phyloP scores from a whole-genome alignment of 2,113 vertebrate genomes.

The Megaleporinus macrocephalus region DNA sequence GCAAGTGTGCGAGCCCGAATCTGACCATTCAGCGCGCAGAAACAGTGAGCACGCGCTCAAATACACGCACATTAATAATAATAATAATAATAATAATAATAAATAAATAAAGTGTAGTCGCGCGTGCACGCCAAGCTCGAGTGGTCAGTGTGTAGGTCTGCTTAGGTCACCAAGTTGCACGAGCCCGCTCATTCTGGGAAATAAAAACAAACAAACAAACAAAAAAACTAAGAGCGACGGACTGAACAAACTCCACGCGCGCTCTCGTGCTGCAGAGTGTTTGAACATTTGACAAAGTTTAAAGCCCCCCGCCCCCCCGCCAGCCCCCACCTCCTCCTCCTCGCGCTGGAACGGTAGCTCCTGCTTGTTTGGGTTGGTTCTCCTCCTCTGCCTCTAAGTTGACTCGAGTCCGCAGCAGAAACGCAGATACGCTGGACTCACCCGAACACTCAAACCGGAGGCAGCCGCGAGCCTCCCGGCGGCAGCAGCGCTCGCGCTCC shows the following conservation, averaged over 20 bases:
- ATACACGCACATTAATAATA: too few species aligned
- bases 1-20: not conserved
- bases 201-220: not conserved
- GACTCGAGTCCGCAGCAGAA: not conserved
- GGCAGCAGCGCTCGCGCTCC: slow-evolving; percentile 65
- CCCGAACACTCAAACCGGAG: slow-evolving; percentile 63
- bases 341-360: slow-evolving; percentile 49
- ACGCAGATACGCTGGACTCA: slow-evolving; percentile 72
- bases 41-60: too few species aligned
- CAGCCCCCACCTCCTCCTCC: slow-evolving; percentile 51
- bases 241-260: not conserved
- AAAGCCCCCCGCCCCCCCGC: slow-evolving; percentile 62
- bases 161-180: slow-evolving; percentile 2
- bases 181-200: not conserved
- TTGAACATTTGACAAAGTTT: slow-evolving; percentile 79
- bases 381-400: not conserved
- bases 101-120: too few species aligned
- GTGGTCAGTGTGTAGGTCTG: too few species aligned
- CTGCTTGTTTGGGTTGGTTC: not conserved
- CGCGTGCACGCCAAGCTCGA: not conserved
- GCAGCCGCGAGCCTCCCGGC: slow-evolving; percentile 62
- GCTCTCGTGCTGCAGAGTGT: not conserved
- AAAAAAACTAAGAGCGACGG: not conserved
- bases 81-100: too few species aligned
- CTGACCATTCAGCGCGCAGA: not conserved